Evolutionary conservation across 2,888 invertebrate genomes (phyloP).

Genomic region (Encarsia formosa): DNA sequence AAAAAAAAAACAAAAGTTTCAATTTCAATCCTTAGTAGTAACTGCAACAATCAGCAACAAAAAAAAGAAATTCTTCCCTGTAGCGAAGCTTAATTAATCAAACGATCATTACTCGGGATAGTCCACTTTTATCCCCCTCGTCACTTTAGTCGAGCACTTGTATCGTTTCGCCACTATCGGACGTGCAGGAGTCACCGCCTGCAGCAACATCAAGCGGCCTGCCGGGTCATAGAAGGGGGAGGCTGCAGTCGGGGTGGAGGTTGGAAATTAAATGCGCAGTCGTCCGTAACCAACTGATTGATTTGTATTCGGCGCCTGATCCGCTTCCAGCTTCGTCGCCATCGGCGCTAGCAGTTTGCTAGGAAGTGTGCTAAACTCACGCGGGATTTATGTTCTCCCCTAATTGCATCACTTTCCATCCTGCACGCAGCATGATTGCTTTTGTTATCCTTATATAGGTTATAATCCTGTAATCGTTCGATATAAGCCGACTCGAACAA

Average conservation of each 20-base stretch:
- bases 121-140: no score
- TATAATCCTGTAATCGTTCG: no score
- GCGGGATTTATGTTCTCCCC: conserved; percentile 49
- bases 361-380: conserved; percentile 48
- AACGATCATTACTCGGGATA: conserved; percentile 16
- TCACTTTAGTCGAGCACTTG: no score
- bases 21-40: background rate
- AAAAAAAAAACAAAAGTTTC: background rate
- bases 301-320: conserved; percentile 47
- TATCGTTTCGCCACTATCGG: conserved; percentile 1
- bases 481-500: no score
- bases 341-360: conserved; percentile 31
- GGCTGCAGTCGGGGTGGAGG: conserved; percentile 28
- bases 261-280: conserved; percentile 51
- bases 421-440: no score
- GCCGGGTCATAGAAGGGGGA: no score
- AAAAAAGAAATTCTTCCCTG: background rate
- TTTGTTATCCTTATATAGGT: no score
- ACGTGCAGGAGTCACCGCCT: background rate
- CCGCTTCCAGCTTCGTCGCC: background rate
- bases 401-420: conserved; percentile 44
- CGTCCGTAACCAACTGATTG: conserved; percentile 48
- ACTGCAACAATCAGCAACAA: background rate
- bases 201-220: background rate
- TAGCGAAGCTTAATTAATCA: conserved; percentile 20